phyloP scores from a whole-genome alignment of 2,113 vertebrate species.

The Diadophis punctatus region DNA sequence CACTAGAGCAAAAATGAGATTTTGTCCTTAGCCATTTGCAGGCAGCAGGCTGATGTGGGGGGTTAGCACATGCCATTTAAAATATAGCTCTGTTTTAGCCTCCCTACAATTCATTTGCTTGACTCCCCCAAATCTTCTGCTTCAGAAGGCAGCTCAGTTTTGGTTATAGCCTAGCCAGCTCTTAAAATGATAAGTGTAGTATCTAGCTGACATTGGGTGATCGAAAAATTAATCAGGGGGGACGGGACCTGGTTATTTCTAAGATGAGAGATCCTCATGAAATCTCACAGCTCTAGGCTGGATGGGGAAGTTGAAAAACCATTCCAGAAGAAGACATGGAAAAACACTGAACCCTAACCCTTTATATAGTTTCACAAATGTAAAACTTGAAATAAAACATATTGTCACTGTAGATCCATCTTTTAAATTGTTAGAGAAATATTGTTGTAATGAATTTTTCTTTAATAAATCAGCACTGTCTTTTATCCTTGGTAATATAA shows the following conservation, averaged over 20 bases:
- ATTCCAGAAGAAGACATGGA: not conserved
- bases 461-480: constrained; percentile 16
- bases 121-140: not conserved
- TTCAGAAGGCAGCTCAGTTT: not conserved
- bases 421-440: constrained; percentile 26
- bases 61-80: not conserved
- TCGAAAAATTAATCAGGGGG: not conserved
- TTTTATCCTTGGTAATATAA: constrained; percentile 34
- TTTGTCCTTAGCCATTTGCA: not conserved
- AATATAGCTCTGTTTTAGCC: not conserved
- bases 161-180: not conserved
- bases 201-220: not conserved
- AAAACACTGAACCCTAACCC: not conserved
- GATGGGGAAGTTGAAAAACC: not conserved
- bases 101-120: not conserved
- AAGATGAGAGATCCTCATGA: not conserved
- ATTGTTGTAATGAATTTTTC: constrained; percentile 6
- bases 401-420: constrained; percentile 22
- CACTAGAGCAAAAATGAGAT: not conserved
- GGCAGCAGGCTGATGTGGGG: not conserved
- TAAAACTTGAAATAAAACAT: constrained; percentile 9
- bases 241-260: not conserved
- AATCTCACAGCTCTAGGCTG: not conserved
- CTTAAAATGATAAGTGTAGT: not conserved
- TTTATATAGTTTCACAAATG: not conserved